Conservation (phyloP, 2,888 invertebrate species). For the Ochropacha duplaris region DNA sequence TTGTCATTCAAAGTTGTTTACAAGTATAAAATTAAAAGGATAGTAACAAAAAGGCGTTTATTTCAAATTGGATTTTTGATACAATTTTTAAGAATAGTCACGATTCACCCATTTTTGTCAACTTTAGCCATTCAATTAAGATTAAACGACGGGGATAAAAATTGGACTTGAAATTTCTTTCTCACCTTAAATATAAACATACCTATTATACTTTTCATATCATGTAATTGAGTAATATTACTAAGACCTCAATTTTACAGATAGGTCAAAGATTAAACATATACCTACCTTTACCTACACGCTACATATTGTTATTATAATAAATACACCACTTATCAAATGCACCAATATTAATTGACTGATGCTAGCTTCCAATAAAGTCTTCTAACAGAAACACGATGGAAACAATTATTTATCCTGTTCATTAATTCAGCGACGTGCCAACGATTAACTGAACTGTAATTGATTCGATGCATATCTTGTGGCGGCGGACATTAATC, state of each 20-base stretch:
- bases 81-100: constrained; percentile 43
- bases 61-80: constrained; percentile 22
- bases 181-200: too few relatives aligned
- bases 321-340: too few relatives aligned
- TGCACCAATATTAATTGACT: neutral
- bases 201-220: constrained; percentile 4
- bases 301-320: too few relatives aligned
- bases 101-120: constrained; percentile 45
- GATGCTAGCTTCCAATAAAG: neutral
- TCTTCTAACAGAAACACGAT: neutral
- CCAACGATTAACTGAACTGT: constrained; percentile 34
- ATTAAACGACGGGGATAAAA: constrained; percentile 34
- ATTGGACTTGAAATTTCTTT: constrained; percentile 26
- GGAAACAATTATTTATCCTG: constrained; percentile 11
- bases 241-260: neutral
- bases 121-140: constrained; percentile 54
- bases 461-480: constrained; percentile 55
- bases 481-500: constrained; percentile 34
- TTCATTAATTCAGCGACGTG: constrained; percentile 23
- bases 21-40: neutral
- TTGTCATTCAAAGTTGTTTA: neutral
- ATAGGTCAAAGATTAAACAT: too few relatives aligned
- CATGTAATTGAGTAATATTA: neutral
- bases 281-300: too few relatives aligned
- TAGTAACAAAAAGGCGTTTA: neutral